A percentile compares a stretch with the other conserved stretches of the same genome.
phyloP scores from a whole-genome alignment of 2,113 vertebrate genomes.

The Phaethon lepturus region DNA sequence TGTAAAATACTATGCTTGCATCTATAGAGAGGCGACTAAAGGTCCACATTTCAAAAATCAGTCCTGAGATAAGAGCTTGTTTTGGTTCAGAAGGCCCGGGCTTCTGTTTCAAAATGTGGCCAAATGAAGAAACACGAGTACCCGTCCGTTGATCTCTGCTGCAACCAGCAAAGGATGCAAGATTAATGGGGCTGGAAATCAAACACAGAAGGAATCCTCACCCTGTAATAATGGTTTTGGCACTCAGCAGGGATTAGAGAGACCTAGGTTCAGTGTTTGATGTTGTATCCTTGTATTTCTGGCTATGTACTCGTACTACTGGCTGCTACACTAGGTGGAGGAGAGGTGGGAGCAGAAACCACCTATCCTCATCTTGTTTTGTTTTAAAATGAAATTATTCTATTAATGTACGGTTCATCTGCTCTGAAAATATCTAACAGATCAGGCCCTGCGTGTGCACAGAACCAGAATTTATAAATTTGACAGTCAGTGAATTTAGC shows the following conservation, averaged over 20 bases:
- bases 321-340: not conserved
- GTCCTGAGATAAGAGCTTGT: not conserved
- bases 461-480: not conserved
- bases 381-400: not conserved
- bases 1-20: not conserved
- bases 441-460: not conserved
- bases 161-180: slow-evolving; percentile 30
- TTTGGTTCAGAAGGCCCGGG: not conserved
- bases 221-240: not conserved
- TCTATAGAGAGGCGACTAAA: not conserved
- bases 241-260: slow-evolving; percentile 13
- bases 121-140: not conserved
- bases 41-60: not conserved
- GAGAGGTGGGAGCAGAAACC: not conserved
- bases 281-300: not conserved
- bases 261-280: not conserved
- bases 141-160: not conserved
- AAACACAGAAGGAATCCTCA: slow-evolving; percentile 32
- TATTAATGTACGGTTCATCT: not conserved
- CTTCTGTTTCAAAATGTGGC: not conserved
- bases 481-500: not conserved
- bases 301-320: not conserved
- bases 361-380: not conserved
- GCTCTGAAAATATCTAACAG: not conserved
- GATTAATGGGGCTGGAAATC: slow-evolving; percentile 34